Conservation (phyloP, 1,140 invertebrate species). For the Drosophila athabasca region DNA sequence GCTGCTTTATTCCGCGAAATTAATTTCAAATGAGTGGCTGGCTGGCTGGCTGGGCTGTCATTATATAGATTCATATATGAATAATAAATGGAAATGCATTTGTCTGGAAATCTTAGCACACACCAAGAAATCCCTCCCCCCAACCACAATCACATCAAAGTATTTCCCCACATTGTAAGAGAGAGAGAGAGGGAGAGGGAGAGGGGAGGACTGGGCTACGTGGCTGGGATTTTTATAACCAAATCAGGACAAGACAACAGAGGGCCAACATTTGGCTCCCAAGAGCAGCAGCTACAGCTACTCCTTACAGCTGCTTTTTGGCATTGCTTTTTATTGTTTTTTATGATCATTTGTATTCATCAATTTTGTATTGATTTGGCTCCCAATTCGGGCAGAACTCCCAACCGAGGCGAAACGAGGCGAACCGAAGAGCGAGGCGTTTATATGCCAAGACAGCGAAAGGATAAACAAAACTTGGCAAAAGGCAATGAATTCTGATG, state of each 20-base stretch:
- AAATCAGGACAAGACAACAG: conserved; percentile 65
- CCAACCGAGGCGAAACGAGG: neutral
- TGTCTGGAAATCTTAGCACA: conserved; percentile 54
- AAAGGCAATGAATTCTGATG: conserved; percentile 76
- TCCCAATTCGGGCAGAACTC: neutral
- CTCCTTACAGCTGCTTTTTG: conserved; percentile 63
- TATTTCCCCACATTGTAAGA: conserved; percentile 17
- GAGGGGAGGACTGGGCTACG: conserved; percentile 38
- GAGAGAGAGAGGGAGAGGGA: conserved; percentile 2
- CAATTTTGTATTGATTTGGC: conserved; percentile 79
- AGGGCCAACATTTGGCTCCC: neutral
- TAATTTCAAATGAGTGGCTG: conserved; percentile 78
- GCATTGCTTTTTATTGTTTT: conserved; percentile 82
- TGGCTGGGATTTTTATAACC: conserved; percentile 79
- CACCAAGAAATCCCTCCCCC: no score
- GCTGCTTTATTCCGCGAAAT: conserved; percentile 70
- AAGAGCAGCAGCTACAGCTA: neutral
- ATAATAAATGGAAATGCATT: conserved; percentile 67
- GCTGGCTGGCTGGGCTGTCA: conserved; percentile 49
- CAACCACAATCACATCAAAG: conserved; percentile 18
- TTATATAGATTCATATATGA: conserved; percentile 56
- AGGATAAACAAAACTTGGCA: conserved; percentile 72
- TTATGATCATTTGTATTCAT: conserved; percentile 83
- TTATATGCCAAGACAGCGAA: conserved; percentile 64
- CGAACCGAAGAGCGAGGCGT: conserved; percentile 1